Evolutionary conservation across 2,888 invertebrate species (phyloP), one percentile per base, ranked within the genome.

Genomic region (Suillia variegata): DNA sequence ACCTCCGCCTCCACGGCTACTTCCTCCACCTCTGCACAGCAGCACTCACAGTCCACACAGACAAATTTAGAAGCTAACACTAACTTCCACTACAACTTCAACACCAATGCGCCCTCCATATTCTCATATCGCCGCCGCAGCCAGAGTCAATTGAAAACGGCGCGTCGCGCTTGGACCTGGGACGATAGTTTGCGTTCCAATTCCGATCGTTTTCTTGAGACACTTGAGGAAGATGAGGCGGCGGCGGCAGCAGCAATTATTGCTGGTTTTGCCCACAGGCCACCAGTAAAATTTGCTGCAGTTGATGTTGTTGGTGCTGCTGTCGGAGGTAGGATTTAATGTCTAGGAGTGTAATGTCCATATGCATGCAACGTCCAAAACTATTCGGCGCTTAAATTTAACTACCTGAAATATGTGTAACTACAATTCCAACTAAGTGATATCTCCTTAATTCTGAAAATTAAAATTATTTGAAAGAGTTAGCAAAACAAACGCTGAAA

Each of bases 161-260:
- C 67, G 22, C 69, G 62, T 12, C 73, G 77, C 48, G 75, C 70
- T 17, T 81, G 81, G 81, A 77, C 79, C 56, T 81, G 81, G 81
- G 80, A 81, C 56, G 81, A 81, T 50, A 81, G 81, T 67, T 61
- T 81, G 56, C 72, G 79, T 54, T 81, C 81, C 13, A 81, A 81
- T 67, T 80, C 80, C 5, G 81, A 81, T 70, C 74, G 79, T 58
- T 81, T 81, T 62, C 71, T 81, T 15, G 80, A 81, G 64, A 80
- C 81, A 21, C 71, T 81, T 31, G 81, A 81, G 59, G 75, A 80
- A 59, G 80, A 81, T 56, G 65, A n/a, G n/a, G n/a, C n/a, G n/a
- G n/a, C n/a, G n/a, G n/a, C n/a, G n/a, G n/a, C n/a, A n/a, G n/a
- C 49, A 52, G 51, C 50, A 42, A 53, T 15, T 45, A 54, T n/a